A percentile compares a stretch with the other conserved stretches of the same genome.
Evolutionary conservation across 2,888 invertebrate genomes (phyloP).

Genomic region (Periphyllus acericola): DNA sequence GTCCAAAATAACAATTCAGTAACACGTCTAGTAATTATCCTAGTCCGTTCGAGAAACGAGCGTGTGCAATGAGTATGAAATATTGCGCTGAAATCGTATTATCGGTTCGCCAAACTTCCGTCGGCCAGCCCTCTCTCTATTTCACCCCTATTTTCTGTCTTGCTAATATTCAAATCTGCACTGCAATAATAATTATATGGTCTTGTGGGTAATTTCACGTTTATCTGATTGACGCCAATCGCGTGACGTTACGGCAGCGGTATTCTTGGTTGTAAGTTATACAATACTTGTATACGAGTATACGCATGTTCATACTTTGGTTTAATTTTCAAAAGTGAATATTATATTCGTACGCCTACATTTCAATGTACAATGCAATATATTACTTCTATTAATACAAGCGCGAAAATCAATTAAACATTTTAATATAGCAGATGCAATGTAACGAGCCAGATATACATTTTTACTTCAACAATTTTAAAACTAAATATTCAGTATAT

Average conservation of each 20-base stretch:
- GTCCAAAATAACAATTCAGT: too few species aligned
- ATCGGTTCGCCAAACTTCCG: background rate
- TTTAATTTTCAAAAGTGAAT: constrained; percentile 32
- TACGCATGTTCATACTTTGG: background rate
- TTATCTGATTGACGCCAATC: constrained; percentile 52
- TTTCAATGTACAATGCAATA: background rate
- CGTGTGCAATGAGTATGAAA: background rate
- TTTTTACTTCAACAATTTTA: background rate
- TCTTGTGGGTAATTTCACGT: constrained; percentile 25
- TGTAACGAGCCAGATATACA: background rate
- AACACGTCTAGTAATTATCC: background rate
- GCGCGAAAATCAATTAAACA: constrained; percentile 14
- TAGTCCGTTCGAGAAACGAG: background rate
- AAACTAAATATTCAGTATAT: too few species aligned
- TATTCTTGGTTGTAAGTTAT: background rate
- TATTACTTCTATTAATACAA: background rate
- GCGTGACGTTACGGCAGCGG: constrained; percentile 36
- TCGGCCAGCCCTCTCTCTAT: background rate
- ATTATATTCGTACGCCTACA: background rate
- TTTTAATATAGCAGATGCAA: background rate
- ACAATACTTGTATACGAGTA: background rate
- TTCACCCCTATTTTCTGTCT: background rate
- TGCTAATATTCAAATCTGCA: background rate
- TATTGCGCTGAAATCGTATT: constrained; percentile 3
- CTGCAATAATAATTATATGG: constrained; percentile 27